Conservation (phyloP, 2,797 vertebrate species). For the Cetoscarus ocellatus region DNA sequence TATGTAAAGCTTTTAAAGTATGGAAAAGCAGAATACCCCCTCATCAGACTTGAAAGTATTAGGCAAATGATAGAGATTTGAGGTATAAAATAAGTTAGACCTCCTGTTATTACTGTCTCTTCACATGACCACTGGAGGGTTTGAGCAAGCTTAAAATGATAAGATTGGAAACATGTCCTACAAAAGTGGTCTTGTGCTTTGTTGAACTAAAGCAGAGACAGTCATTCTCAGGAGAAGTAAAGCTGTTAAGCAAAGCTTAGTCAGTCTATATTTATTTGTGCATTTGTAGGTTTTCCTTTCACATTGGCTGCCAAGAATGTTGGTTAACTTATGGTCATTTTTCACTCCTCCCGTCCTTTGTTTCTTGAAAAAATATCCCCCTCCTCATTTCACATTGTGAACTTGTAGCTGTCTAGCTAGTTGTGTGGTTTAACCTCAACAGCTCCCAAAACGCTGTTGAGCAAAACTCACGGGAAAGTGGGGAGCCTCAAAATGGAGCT, state of each 20-base stretch:
- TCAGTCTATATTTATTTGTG: slow-evolving; percentile 20
- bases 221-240: slow-evolving; percentile 11
- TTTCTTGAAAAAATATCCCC: slow-evolving; percentile 50
- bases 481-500: slow-evolving; percentile 40
- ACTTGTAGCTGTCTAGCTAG: slow-evolving; percentile 44
- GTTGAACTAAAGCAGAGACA: slow-evolving; percentile 19
- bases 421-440: slow-evolving; percentile 48
- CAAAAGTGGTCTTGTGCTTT: slow-evolving; percentile 8
- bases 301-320: slow-evolving; percentile 25
- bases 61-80: neutral
- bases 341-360: slow-evolving; percentile 38
- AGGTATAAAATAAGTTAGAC: neutral
- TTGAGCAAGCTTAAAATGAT: slow-evolving; percentile 9
- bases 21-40: too few species aligned
- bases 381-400: slow-evolving; percentile 51
- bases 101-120: slow-evolving; percentile 4
- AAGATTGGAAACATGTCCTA: too few species aligned
- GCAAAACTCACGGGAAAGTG: slow-evolving; percentile 23
- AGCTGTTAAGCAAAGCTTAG: neutral
- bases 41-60: too few species aligned
- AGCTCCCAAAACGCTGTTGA: slow-evolving; percentile 1
- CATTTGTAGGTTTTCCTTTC: slow-evolving; percentile 10
- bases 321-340: slow-evolving; percentile 37
- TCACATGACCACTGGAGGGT: slow-evolving; percentile 34
- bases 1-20: too few species aligned